Conservation (phyloP, 2,888 invertebrate species). For the Amphipoea lucens region DNA sequence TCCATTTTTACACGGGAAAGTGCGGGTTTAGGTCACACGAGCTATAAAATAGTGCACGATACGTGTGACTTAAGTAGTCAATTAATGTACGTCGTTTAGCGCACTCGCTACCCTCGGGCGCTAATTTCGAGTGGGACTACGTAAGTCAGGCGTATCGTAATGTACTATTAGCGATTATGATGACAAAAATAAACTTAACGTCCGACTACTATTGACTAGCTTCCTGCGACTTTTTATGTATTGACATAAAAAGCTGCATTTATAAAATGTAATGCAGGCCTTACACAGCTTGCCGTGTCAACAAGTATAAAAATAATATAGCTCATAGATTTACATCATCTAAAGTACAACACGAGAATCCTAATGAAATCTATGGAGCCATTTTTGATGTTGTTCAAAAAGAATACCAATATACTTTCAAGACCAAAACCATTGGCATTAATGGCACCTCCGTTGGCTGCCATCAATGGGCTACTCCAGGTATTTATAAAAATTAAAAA, state of each 20-base stretch:
- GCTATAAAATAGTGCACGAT: too few species aligned
- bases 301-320: neutral
- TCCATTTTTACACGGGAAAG: neutral
- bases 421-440: neutral
- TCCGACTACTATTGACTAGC: neutral
- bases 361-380: neutral
- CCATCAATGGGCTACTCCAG: neutral
- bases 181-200: too few species aligned
- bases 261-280: neutral
- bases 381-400: neutral
- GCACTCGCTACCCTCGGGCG: too few species aligned
- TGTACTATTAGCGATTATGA: too few species aligned
- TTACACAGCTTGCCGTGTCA: neutral
- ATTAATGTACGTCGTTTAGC: too few species aligned
- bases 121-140: too few species aligned
- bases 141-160: too few species aligned
- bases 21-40: neutral
- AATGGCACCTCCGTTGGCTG: neutral
- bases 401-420: neutral
- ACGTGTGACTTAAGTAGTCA: too few species aligned
- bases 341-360: neutral
- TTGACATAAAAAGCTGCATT: neutral
- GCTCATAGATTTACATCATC: neutral
- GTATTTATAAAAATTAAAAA: neutral
- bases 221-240: neutral